Evolutionary conservation across 2,888 invertebrate species (phyloP).

Genomic region (Schrankia costaestrigalis): DNA sequence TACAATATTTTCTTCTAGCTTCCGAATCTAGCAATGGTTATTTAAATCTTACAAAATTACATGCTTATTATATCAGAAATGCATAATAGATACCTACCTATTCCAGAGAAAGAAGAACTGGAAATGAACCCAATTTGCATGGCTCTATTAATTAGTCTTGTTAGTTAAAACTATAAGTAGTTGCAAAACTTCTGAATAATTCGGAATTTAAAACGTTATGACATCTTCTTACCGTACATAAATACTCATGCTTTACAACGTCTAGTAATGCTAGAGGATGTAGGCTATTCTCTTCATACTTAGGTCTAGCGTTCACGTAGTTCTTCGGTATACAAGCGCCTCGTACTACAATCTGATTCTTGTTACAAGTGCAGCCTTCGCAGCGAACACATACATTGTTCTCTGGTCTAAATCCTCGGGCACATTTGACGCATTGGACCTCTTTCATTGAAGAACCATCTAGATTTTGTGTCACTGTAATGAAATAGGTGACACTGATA

Average conservation of each 20-base stretch:
- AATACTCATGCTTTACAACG: constrained; percentile 61
- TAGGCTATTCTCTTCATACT: constrained; percentile 49
- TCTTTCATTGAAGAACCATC: constrained; percentile 67
- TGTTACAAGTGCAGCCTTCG: constrained; percentile 51
- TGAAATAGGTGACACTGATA: too few species aligned
- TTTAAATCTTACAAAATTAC: too few species aligned
- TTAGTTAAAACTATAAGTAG: too few species aligned
- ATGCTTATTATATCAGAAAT: too few species aligned
- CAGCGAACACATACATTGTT: constrained; percentile 57
- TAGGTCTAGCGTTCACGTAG: constrained; percentile 54
- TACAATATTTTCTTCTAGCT: too few species aligned
- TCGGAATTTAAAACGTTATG: too few species aligned
- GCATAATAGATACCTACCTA: too few species aligned
- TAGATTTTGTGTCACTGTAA: constrained; percentile 63
- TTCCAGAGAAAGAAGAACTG: too few species aligned
- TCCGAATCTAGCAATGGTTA: too few species aligned
- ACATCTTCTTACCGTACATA: constrained; percentile 61
- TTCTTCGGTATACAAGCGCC: constrained; percentile 56
- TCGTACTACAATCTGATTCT: constrained; percentile 47
- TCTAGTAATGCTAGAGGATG: constrained; percentile 55
- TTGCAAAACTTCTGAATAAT: too few species aligned
- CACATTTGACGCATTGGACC: constrained; percentile 67
- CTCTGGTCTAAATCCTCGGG: constrained; percentile 50
- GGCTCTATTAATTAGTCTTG: too few species aligned
- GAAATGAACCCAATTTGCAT: too few species aligned